Conservation (phyloP, 2,888 invertebrate genomes). For the Beris chalybata region DNA sequence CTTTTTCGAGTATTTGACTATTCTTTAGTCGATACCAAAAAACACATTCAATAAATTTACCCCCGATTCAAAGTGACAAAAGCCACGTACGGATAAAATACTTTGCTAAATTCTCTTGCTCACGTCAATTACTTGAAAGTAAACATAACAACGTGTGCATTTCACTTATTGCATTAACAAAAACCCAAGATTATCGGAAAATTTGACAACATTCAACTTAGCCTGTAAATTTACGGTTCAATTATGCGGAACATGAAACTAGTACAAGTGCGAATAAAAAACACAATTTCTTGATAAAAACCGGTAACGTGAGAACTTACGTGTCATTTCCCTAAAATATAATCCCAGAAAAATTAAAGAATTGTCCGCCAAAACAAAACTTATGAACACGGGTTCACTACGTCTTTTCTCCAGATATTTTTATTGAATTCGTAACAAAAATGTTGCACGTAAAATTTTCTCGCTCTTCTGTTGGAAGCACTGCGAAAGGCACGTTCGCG, state of each 20-base stretch:
- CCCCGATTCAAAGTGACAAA: too few species aligned
- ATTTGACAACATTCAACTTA: not conserved
- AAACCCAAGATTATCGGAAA: too few species aligned
- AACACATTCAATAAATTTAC: too few species aligned
- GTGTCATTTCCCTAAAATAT: conserved; percentile 36
- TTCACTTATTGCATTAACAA: too few species aligned
- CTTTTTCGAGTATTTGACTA: too few species aligned
- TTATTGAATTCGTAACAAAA: conserved; percentile 9
- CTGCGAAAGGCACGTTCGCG: not conserved
- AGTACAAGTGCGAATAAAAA: not conserved
- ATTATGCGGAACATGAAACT: not conserved
- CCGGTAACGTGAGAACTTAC: conserved; percentile 22
- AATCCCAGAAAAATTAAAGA: conserved; percentile 34
- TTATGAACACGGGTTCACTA: conserved; percentile 23
- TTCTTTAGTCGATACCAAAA: too few species aligned
- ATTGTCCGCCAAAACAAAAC: conserved; percentile 36
- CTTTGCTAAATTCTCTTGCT: too few species aligned
- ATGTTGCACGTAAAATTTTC: conserved; percentile 5
- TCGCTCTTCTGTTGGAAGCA: not conserved
- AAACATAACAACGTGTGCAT: too few species aligned
- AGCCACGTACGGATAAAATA: too few species aligned
- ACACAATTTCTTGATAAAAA: not conserved
- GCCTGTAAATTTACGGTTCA: not conserved
- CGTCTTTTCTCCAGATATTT: conserved; percentile 12
- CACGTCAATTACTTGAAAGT: too few species aligned